These are phyloP conservation scores for Sphenopsis melanotis DNA, from an alignment of 2,797 vertebrate genomes.

Conservation along the genomic window DNA sequence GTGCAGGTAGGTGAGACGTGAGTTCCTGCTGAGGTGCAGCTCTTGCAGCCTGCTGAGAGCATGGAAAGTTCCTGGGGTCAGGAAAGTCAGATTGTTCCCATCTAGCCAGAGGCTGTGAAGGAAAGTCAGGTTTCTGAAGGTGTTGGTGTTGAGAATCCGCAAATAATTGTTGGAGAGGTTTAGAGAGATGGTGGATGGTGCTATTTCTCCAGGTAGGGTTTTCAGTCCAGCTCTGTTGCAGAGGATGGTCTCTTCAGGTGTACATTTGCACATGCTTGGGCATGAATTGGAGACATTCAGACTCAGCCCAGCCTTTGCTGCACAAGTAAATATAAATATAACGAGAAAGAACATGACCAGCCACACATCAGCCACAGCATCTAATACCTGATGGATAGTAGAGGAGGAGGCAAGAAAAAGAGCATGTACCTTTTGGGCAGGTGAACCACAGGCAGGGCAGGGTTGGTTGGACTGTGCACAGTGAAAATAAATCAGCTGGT, in stretches of 20 bases:
- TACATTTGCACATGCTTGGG: slow-evolving; percentile 58
- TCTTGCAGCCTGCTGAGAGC: slow-evolving; percentile 51
- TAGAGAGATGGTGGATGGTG: slow-evolving; percentile 46
- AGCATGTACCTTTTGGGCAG: slow-evolving; percentile 8
- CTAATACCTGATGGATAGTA: not conserved
- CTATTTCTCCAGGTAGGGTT: slow-evolving; percentile 52
- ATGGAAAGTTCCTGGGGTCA: slow-evolving; percentile 62
- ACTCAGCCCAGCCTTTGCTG: not conserved
- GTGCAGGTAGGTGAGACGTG: slow-evolving; percentile 61
- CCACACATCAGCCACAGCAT: not conserved
- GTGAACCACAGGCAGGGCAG: not conserved
- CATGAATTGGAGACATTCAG: not conserved
- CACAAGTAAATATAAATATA: not conserved
- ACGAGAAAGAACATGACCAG: slow-evolving; percentile 30
- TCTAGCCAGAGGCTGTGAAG: slow-evolving; percentile 66
- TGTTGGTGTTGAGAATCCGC: slow-evolving; percentile 17
- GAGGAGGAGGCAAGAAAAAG: not conserved
- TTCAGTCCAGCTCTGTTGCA: slow-evolving; percentile 51
- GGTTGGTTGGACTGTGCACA: not conserved
- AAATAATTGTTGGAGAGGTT: slow-evolving; percentile 65
- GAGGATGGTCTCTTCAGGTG: slow-evolving; percentile 15
- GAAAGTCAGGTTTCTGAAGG: slow-evolving; percentile 60
- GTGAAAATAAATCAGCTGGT: not conserved
- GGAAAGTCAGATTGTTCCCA: slow-evolving; percentile 67
- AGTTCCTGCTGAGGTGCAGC: slow-evolving; percentile 64